Evolutionary conservation across 2,797 vertebrate species (phyloP).

Genomic region (Furcifer pardalis): DNA sequence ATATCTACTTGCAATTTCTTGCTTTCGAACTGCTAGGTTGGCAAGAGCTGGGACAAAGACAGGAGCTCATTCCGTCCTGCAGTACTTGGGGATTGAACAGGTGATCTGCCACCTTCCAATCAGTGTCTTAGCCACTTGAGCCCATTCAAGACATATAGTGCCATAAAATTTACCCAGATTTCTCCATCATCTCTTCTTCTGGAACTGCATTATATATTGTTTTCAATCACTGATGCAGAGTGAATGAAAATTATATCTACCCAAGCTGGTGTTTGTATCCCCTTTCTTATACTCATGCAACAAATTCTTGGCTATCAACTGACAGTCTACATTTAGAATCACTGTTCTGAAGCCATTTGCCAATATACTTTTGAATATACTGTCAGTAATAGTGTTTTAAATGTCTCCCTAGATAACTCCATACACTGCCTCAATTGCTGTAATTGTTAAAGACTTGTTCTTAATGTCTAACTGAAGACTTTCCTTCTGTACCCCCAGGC

Average conservation of each 20-base stretch:
- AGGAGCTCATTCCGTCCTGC: no score
- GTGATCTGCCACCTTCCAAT: no score
- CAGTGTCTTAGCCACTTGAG: no score
- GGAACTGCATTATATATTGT: conserved; percentile 4
- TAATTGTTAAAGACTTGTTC: conserved; percentile 29
- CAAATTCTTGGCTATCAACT: not conserved
- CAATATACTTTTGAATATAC: not conserved
- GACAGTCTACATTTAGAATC: conserved; percentile 8
- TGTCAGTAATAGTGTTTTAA: not conserved
- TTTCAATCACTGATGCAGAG: not conserved
- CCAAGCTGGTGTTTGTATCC: not conserved
- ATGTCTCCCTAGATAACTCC: not conserved
- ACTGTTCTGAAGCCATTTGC: conserved; percentile 10
- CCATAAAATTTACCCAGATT: not conserved
- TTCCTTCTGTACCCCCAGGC: conserved; percentile 36
- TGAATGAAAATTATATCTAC: conserved; percentile 6
- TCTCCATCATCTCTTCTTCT: not conserved
- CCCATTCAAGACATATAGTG: not conserved
- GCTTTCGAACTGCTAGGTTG: no score
- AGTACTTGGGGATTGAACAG: no score
- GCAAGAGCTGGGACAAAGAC: no score
- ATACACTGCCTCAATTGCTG: not conserved
- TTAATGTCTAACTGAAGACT: conserved; percentile 13
- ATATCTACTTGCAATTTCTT: no score
- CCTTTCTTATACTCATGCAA: conserved; percentile 15